Conservation (phyloP, 1,140 invertebrate genomes). For the Drosophila novamexicana region DNA sequence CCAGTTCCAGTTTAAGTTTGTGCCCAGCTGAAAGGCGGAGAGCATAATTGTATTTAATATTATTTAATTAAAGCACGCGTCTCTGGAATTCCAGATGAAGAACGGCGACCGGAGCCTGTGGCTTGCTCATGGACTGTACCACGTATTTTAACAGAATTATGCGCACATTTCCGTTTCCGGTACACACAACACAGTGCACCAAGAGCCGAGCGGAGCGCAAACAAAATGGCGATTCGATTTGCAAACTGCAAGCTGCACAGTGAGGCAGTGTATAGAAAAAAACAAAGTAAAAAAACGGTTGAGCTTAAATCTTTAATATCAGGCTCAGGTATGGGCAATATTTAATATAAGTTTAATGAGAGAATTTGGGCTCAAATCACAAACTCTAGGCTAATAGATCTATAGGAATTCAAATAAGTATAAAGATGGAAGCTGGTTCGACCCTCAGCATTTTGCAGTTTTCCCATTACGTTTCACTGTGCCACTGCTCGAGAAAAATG, state of each 20-base stretch:
- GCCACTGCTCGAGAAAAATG: conserved; percentile 28
- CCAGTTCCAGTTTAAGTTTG: neutral
- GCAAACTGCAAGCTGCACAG: conserved; percentile 22
- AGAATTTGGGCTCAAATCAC: no score
- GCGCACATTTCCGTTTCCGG: conserved; percentile 74
- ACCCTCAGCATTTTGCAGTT: neutral
- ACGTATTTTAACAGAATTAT: conserved; percentile 66
- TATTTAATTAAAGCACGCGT: conserved; percentile 71
- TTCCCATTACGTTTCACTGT: conserved; percentile 16
- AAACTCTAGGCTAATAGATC: no score
- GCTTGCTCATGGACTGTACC: conserved; percentile 18
- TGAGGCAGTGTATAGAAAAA: neutral
- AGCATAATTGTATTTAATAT: conserved; percentile 63
- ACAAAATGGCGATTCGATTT: conserved; percentile 52
- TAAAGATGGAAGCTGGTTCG: neutral
- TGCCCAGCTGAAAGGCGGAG: conserved; percentile 4
- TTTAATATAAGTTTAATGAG: no score
- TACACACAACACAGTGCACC: conserved; percentile 57
- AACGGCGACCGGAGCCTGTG: neutral
- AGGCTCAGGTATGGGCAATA: neutral
- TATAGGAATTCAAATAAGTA: neutral
- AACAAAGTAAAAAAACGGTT: no score
- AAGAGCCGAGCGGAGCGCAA: conserved; percentile 22
- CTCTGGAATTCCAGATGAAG: conserved; percentile 7
- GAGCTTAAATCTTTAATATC: no score